A percentile compares a stretch with the other conserved stretches of the same genome.
Conservation (phyloP, 2,113 vertebrate species). For the Psephotus haematonotus region DNA sequence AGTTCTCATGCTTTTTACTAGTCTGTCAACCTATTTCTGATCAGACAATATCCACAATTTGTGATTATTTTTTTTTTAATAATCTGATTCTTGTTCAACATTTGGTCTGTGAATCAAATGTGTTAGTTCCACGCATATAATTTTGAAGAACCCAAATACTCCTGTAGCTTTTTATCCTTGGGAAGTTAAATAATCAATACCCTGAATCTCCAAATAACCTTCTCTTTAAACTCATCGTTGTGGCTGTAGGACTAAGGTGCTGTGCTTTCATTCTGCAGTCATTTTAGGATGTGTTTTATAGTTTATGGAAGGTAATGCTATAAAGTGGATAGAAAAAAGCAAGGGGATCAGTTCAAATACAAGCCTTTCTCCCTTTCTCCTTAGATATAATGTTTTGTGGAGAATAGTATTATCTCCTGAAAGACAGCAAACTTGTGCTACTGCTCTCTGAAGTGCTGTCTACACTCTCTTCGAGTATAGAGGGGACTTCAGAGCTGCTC, state of each 20-base stretch:
- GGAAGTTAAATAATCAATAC: slow-evolving; percentile 17
- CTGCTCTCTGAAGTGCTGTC: background rate
- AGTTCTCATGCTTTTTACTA: background rate
- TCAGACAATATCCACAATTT: background rate
- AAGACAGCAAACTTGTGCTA: background rate
- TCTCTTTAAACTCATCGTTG: background rate
- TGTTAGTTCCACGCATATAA: background rate
- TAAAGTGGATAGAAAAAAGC: background rate
- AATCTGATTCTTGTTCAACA: background rate
- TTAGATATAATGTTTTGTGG: background rate
- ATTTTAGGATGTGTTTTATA: background rate
- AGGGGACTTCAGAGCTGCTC: background rate
- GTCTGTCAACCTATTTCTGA: background rate
- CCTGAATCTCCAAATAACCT: background rate
- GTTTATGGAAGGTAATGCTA: background rate
- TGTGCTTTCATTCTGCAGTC: background rate
- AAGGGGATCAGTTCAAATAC: background rate
- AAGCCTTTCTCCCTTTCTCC: background rate
- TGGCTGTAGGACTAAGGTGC: slow-evolving; percentile 12
- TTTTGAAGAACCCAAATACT: slow-evolving; percentile 6
- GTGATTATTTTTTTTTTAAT: background rate
- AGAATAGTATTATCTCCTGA: background rate
- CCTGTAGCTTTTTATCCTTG: background rate
- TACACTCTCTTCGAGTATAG: background rate
- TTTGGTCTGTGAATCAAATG: background rate